Percentiles rank a stretch among this genome's conserved stretches.
Evolutionary conservation across 2,888 invertebrate genomes (phyloP).

Genomic region (Nineta flava): DNA sequence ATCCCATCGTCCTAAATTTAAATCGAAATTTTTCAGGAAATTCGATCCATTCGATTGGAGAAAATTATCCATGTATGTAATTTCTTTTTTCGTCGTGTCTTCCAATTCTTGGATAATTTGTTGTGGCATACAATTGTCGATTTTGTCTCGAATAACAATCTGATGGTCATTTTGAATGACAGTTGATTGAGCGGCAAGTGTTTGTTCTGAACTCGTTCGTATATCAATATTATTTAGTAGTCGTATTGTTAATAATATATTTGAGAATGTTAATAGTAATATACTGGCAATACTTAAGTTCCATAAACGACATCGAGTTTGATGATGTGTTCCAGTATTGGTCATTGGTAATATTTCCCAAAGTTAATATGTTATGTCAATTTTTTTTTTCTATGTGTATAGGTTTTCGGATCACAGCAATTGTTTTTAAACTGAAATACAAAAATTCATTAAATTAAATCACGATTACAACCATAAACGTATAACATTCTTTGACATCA

Average conservation of each 20-base stretch:
- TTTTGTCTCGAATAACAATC: conserved; percentile 22
- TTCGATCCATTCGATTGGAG: conserved; percentile 10
- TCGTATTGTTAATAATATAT: conserved; percentile 40
- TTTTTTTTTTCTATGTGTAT: too few species aligned
- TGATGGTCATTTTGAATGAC: too few species aligned
- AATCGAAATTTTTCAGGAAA: conserved; percentile 40
- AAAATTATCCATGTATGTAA: neutral
- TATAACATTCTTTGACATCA: too few species aligned
- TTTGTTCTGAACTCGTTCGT: conserved; percentile 10
- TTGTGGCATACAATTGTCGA: neutral
- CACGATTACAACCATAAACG: too few species aligned
- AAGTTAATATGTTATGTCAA: neutral
- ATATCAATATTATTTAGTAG: conserved; percentile 35
- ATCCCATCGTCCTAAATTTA: conserved; percentile 61
- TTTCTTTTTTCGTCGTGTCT: neutral
- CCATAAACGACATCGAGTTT: conserved; percentile 43
- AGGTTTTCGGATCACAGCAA: too few species aligned
- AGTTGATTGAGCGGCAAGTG: too few species aligned
- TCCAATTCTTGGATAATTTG: neutral
- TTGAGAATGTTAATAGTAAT: conserved; percentile 46
- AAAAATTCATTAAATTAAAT: too few species aligned
- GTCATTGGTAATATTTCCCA: neutral
- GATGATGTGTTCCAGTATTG: neutral
- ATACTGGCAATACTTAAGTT: conserved; percentile 49
- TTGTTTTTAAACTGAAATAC: too few species aligned